Percentiles rank a stretch among this genome's conserved stretches.
Conservation (phyloP, 2,888 invertebrate species). For the Cryptosula pallasiana region DNA sequence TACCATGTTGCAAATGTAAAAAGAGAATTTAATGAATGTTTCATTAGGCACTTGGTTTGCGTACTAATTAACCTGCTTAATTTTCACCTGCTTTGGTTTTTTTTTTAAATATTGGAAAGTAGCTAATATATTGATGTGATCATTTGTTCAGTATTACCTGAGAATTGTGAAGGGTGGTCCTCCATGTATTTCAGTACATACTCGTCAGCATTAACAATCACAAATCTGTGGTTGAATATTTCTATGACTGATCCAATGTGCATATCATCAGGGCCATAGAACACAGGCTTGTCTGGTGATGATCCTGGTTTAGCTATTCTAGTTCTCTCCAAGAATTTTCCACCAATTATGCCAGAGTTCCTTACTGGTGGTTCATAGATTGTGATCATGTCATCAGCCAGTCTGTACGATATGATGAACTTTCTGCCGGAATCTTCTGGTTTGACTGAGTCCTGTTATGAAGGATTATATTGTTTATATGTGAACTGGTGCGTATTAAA, state of each 20-base stretch:
- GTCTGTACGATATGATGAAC: conserved; percentile 71
- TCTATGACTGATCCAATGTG: conserved; percentile 70
- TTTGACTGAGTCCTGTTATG: conserved; percentile 65
- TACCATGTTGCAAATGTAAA: too few species aligned
- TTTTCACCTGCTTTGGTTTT: too few species aligned
- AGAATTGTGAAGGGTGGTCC: conserved; percentile 48
- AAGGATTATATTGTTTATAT: too few species aligned
- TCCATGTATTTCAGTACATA: conserved; percentile 68
- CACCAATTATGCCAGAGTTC: conserved; percentile 65
- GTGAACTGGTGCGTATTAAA: too few species aligned
- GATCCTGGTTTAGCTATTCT: conserved; percentile 65
- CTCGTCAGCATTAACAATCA: conserved; percentile 76
- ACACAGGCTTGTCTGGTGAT: conserved; percentile 64
- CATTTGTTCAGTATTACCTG: too few species aligned
- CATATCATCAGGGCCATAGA: conserved; percentile 74
- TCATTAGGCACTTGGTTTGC: too few species aligned
- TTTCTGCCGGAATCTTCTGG: conserved; percentile 71
- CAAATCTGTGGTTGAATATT: conserved; percentile 70
- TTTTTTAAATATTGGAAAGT: too few species aligned
- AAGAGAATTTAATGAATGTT: too few species aligned
- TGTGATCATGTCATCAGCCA: conserved; percentile 69
- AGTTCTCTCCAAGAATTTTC: conserved; percentile 67
- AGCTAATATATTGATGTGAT: too few species aligned
- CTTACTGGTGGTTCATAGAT: conserved; percentile 64
- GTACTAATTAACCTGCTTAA: too few species aligned